Base-by-base conservation (phyloP, 1,140 invertebrate genomes). In the Calliphora vicina region DNA sequence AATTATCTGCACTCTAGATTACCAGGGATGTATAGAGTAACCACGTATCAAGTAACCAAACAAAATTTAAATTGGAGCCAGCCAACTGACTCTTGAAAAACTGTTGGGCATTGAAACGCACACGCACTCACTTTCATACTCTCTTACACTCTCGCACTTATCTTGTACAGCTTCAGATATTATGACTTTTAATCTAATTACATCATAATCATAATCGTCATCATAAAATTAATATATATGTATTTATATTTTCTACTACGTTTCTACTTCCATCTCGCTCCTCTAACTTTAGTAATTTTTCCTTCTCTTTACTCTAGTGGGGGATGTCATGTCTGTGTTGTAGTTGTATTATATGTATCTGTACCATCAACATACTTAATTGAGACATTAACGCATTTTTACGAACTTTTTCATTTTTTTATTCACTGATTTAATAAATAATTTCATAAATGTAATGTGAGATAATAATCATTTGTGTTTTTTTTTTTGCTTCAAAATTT, bases 161-260 rank as follows among this genome's bases (percentile, higher is more conserved):
- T 57, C 45, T 29, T 27, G 17, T 29, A 8, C 15, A 20, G 73
- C 73, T 76, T 76, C 20, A 20, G 17, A 43, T 76, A n/a, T n/a
- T n/a, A 42, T 76, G 73, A 76, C 35, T 76, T 29, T 76, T 76
- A 76, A 76, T 42, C 73, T 42, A 76, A 76, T 76, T 76, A 76
- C 35, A 3, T 74, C 17, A 42, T 42, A n/a, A 76, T 42, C 23
- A 76, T 76, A 35, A 76, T 76, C 73, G 73, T 76, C 27, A 76
- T 76, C 17, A 76, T 76, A 76, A 76, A 76, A 35, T 42, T 76
- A 76, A 73, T 73, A 42, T 42, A 73, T 25, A 73, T 15, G 45
- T 50, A n/a, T n/a, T n/a, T n/a, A n/a, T 50, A 50, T 73, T 73
- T 35, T 35, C 35, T 8, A 35, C 35, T 35, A 8, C 26, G 15